phyloP scores from a whole-genome alignment of 1,140 invertebrate genomes.

The Hycleus phaleratus region DNA sequence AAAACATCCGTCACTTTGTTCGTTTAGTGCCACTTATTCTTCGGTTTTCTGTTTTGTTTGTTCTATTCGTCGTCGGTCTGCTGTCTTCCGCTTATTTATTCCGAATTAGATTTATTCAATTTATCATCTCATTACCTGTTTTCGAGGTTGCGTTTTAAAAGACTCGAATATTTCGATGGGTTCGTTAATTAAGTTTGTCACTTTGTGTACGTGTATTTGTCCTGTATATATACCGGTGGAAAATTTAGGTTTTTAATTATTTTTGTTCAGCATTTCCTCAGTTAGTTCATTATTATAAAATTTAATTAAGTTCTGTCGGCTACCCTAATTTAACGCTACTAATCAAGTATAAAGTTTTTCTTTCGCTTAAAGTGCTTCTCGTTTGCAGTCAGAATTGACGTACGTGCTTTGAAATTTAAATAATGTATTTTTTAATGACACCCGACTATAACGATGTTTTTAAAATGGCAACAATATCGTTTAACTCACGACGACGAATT shows the following conservation, averaged over 20 bases:
- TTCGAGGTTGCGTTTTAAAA: conserved; percentile 3
- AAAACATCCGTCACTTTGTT: conserved; percentile 37
- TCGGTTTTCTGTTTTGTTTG: conserved; percentile 30
- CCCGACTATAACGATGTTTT: background rate
- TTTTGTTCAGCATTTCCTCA: conserved; percentile 44
- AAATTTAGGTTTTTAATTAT: conserved; percentile 45
- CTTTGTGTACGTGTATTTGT: conserved; percentile 24
- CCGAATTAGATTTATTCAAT: conserved; percentile 38
- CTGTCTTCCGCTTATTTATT: conserved; percentile 37
- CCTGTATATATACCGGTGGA: conserved; percentile 29
- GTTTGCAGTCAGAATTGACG: conserved; percentile 29
- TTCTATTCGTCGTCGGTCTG: conserved; percentile 5
- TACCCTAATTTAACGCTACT: conserved; percentile 43
- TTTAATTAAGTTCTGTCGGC: conserved; percentile 43
- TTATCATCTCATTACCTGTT: conserved; percentile 39
- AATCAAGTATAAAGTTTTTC: conserved; percentile 43
- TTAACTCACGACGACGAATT: too few relatives aligned
- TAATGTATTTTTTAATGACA: conserved; percentile 21
- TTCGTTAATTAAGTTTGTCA: conserved; percentile 44
- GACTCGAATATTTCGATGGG: conserved; percentile 18
- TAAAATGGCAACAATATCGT: too few relatives aligned
- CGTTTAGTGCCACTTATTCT: conserved; percentile 38
- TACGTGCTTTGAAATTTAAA: conserved; percentile 27
- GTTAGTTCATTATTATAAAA: conserved; percentile 44
- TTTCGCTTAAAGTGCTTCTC: conserved; percentile 26